Evolutionary conservation across 2,113 vertebrate species (phyloP).

Genomic region (Heterotilapia buettikoferi): DNA sequence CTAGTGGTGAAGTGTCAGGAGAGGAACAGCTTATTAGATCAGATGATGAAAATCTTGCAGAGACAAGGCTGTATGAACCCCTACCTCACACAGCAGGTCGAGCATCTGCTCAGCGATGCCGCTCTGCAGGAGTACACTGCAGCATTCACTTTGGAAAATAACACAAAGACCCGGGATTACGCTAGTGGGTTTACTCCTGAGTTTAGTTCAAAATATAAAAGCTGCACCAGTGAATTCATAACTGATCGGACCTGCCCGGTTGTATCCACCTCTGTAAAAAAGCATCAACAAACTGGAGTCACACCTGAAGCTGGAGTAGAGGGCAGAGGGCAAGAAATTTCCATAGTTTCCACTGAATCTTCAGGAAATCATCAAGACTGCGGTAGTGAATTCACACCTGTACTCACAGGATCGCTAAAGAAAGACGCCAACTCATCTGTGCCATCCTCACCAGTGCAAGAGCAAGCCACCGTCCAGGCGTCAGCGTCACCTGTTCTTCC

Average conservation of each 20-base stretch:
- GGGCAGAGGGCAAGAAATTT: background rate
- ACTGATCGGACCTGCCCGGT: background rate
- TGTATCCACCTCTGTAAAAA: background rate
- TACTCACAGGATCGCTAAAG: background rate
- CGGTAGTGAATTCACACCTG: background rate
- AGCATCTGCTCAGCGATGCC: conserved; percentile 61
- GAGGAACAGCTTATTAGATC: conserved; percentile 72
- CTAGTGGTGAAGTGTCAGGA: conserved; percentile 77
- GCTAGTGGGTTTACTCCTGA: background rate
- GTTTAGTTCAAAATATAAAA: conserved; percentile 1
- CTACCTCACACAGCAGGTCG: conserved; percentile 54
- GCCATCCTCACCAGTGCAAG: background rate
- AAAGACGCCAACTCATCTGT: background rate
- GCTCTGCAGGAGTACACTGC: conserved; percentile 64
- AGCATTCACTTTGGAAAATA: conserved; percentile 8
- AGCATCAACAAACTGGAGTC: background rate
- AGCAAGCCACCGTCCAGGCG: background rate
- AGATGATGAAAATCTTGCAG: conserved; percentile 57
- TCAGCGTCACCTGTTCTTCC: background rate
- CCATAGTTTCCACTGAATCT: background rate
- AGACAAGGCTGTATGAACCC: conserved; percentile 24
- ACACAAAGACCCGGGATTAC: background rate
- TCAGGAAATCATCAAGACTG: background rate
- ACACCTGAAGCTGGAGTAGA: background rate
- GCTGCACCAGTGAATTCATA: conserved; percentile 11